Conservation (phyloP, 92 coral and sea anemone species). For the Pocillopora meandrina region DNA sequence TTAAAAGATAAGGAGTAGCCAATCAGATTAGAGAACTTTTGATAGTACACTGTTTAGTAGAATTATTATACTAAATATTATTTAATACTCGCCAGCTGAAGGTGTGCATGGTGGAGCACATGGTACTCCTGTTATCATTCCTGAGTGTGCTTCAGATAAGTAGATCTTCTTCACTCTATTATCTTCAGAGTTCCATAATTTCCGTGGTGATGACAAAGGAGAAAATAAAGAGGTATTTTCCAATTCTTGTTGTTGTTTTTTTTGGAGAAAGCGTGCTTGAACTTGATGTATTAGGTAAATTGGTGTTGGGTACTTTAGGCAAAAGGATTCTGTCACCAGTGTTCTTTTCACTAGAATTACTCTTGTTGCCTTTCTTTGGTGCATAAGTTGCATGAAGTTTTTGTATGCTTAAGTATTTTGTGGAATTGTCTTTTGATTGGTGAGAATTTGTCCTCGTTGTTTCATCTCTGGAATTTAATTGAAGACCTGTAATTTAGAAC, state of each 20-base stretch:
- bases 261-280: conserved; percentile 23
- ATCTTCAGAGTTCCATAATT: conserved; percentile 36
- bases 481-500: conserved; percentile 3
- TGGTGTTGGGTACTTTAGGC: conserved; percentile 65
- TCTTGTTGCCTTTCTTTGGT: conserved; percentile 51
- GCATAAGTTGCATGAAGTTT: conserved; percentile 59
- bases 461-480: conserved; percentile 21
- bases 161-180: conserved; percentile 73
- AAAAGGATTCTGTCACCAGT: conserved; percentile 32
- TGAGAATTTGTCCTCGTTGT: background rate
- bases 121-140: conserved; percentile 84
- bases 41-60: background rate
- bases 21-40: no score
- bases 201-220: conserved; percentile 39
- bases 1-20: no score
- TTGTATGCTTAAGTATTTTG: conserved; percentile 49
- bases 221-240: conserved; percentile 12
- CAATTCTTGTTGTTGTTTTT: conserved; percentile 25
- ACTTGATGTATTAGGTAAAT: background rate
- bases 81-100: conserved; percentile 51
- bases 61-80: no score
- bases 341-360: background rate
- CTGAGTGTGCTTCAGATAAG: conserved; percentile 88
- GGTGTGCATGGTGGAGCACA: conserved; percentile 95
- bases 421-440: conserved; percentile 19